Evolutionary conservation across 1,140 invertebrate genomes (phyloP), one percentile per base, ranked within the genome.

Genomic region (Drosophila kikkawai): DNA sequence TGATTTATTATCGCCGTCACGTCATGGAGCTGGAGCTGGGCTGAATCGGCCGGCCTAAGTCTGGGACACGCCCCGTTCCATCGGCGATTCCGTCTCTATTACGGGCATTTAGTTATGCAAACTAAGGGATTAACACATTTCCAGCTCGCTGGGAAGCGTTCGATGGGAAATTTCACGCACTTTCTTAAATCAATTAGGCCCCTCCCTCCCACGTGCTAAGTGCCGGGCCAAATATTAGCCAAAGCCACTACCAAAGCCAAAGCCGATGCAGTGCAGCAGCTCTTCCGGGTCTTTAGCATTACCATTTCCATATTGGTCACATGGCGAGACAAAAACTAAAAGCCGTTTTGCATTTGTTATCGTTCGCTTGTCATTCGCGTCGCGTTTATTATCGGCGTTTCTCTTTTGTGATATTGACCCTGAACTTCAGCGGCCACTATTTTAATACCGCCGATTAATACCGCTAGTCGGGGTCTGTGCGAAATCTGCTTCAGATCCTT

Each of bases 1-100:
- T 90, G 84, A 88, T 88, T 90, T 79, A 84, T 81, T 85, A 88
- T 79, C 81, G 64, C 47, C 68, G 84, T 84, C 84, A 87, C 73
- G 80, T 79, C 76, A 76, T 57, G 26, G 48, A 29, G 53, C 36
- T 41, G 36, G 42, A 42, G 51, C 34, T 34, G 61, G 48, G 53
- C 70, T 64, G 53, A 78, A 78, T 57, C 53, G 34, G 17, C 60
- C 48, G 48, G 47, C 15, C 47, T 50, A 29, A 26, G 53, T 50
- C 77, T 68, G 67, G 12, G 44, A 37, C 53, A 48, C 34, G 37
- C 73, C 73, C 19, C 19, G 7, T 36, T 56, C 50, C 61, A 56
- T 26, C 59, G n/a, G 7, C n/a, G 51, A 29, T 37, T 42, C 26
- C 45, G 53, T 32, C 41, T 39, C 22, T 37, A 77, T 67, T 61